phyloP scores from a whole-genome alignment of 2,797 vertebrate genomes.

The Rhabdomys pumilio region DNA sequence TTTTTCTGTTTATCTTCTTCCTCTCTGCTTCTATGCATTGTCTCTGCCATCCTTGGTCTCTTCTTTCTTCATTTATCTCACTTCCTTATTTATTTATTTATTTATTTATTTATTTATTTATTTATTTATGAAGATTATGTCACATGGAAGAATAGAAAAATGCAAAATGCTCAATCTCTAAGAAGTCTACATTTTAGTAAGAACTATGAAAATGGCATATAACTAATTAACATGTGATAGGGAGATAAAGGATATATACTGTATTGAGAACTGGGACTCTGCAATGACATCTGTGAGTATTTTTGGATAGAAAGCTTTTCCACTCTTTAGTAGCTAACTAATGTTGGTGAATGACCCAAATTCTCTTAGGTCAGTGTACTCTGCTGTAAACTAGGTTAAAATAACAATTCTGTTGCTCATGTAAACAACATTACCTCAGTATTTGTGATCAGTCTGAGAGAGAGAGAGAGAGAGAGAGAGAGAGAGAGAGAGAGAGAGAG shows the following conservation, averaged over 20 bases:
- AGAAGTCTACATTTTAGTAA: background rate
- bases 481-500: background rate
- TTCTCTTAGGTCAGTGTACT: background rate
- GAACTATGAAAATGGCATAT: background rate
- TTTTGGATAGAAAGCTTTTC: background rate
- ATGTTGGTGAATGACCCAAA: background rate
- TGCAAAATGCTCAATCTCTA: background rate
- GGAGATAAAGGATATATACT: background rate
- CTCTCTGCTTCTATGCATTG: background rate
- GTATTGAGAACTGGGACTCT: background rate
- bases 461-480: background rate
- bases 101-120: background rate
- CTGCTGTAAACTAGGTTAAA: background rate
- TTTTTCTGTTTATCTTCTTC: background rate
- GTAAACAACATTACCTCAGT: background rate
- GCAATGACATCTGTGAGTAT: rapidly evolving
- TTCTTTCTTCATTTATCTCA: background rate
- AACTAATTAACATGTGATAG: background rate
- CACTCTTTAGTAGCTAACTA: background rate
- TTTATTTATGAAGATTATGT: background rate
- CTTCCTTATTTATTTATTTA: background rate
- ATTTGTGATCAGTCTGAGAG: background rate
- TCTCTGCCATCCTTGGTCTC: background rate
- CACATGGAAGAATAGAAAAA: background rate
- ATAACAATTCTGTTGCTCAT: too few species aligned